phyloP scores from a whole-genome alignment of 92 coral and sea anemone species.

The Porites evermanni region DNA sequence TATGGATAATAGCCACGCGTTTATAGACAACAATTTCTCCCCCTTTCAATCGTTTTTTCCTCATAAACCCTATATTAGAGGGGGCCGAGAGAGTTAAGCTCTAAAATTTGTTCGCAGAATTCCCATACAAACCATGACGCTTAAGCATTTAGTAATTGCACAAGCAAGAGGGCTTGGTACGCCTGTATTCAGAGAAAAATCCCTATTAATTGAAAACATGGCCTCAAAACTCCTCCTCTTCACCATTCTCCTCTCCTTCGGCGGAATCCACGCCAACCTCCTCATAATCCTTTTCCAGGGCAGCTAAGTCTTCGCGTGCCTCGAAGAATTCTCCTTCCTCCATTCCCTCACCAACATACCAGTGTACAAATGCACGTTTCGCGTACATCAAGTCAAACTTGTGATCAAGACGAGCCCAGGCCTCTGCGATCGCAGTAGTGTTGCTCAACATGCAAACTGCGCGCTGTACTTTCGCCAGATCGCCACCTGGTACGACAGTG shows the following conservation, averaged over 20 bases:
- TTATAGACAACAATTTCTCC: too few relatives aligned
- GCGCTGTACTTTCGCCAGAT: conserved; percentile 77
- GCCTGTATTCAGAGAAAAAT: not conserved
- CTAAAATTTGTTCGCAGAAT: not conserved
- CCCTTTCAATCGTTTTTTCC: too few relatives aligned
- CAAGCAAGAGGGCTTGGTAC: too few relatives aligned
- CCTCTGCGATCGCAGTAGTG: conserved; percentile 78
- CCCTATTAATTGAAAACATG: not conserved
- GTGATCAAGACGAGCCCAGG: conserved; percentile 80
- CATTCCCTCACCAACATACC: conserved; percentile 87
- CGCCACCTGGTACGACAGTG: conserved; percentile 79
- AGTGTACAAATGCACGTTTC: conserved; percentile 79
- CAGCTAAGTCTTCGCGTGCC: conserved; percentile 82
- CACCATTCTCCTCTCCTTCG: conserved; percentile 54
- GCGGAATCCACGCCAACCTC: conserved; percentile 76
- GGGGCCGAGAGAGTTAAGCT: not conserved
- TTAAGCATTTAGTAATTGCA: not conserved
- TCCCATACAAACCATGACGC: not conserved
- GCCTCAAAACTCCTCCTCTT: conserved; percentile 50
- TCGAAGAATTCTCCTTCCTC: conserved; percentile 86
- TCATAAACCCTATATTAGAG: too few relatives aligned
- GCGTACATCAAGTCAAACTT: conserved; percentile 70
- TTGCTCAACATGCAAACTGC: conserved; percentile 82
- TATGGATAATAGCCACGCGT: too few relatives aligned
- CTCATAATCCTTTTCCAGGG: conserved; percentile 82